These are phyloP conservation scores for Drosophila leonis DNA, from an alignment of 2,888 invertebrate species.

Conservation along the genomic window DNA sequence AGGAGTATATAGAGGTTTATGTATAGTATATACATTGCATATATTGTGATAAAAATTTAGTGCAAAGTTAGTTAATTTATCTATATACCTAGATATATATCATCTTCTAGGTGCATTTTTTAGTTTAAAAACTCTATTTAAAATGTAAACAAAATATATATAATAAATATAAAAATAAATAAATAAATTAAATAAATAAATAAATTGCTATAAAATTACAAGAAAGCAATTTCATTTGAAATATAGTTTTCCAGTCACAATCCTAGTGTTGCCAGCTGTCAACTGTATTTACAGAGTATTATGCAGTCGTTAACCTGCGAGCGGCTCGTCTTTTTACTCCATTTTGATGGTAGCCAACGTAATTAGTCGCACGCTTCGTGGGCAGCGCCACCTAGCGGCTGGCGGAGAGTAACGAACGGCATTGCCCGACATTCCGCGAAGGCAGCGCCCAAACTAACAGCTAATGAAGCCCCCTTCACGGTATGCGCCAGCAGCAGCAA, in stretches of 20 bases:
- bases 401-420: conserved; percentile 82
- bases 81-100: no score
- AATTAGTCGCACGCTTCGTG: conserved; percentile 71
- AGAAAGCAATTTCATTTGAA: no score
- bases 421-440: conserved; percentile 82
- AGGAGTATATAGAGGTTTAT: neutral
- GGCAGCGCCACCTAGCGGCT: conserved; percentile 72
- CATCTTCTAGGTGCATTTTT: no score
- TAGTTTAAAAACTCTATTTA: no score
- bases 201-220: no score
- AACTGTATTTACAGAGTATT: neutral
- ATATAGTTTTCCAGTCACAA: neutral
- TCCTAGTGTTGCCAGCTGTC: no score
- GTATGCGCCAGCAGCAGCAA: conserved; percentile 36
- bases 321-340: neutral
- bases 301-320: neutral
- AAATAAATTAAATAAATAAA: no score
- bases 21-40: neutral
- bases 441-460: conserved; percentile 41
- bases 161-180: no score
- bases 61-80: no score
- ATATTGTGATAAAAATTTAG: neutral
- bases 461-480: conserved; percentile 72
- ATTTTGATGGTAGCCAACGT: conserved; percentile 36
- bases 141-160: no score